Percentiles rank a stretch among this genome's conserved stretches.
phyloP scores from a whole-genome alignment of 1,140 invertebrate species.

The Procambarus clarkii region DNA sequence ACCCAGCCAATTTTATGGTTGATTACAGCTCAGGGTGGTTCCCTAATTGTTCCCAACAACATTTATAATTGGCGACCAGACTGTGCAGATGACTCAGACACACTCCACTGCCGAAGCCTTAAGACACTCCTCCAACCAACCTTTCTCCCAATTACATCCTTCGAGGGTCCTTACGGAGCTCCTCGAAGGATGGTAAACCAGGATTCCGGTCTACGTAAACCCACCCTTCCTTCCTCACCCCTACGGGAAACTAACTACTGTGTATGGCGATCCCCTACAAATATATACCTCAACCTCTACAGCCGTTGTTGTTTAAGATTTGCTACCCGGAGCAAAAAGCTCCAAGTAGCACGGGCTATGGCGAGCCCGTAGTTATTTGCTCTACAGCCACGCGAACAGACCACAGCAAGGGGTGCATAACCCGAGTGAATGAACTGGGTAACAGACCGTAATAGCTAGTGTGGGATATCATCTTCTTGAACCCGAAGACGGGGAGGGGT shows the following conservation, averaged over 20 bases:
- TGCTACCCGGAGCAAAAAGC: too few species aligned
- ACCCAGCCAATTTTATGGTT: constrained; percentile 14
- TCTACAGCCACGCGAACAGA: too few species aligned
- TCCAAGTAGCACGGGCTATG: too few species aligned
- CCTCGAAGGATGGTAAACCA: too few species aligned
- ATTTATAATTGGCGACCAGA: not conserved
- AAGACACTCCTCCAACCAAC: too few species aligned
- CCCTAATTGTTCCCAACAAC: not conserved
- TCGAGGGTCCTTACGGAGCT: too few species aligned
- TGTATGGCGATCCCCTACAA: not conserved
- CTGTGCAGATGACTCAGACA: not conserved
- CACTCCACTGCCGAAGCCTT: too few species aligned
- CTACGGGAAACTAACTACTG: not conserved
- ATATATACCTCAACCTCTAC: not conserved
- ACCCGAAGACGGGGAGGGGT: not conserved
- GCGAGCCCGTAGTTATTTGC: too few species aligned
- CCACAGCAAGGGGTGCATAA: not conserved
- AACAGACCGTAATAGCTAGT: not conserved
- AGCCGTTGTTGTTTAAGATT: too few species aligned
- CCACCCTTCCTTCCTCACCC: not conserved
- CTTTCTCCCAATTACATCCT: too few species aligned
- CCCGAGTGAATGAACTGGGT: not conserved
- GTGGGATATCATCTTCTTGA: not conserved
- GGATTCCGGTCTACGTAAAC: too few species aligned
- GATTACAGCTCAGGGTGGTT: not conserved